phyloP scores from a whole-genome alignment of 2,797 vertebrate genomes.

The Galaxias olidus region DNA sequence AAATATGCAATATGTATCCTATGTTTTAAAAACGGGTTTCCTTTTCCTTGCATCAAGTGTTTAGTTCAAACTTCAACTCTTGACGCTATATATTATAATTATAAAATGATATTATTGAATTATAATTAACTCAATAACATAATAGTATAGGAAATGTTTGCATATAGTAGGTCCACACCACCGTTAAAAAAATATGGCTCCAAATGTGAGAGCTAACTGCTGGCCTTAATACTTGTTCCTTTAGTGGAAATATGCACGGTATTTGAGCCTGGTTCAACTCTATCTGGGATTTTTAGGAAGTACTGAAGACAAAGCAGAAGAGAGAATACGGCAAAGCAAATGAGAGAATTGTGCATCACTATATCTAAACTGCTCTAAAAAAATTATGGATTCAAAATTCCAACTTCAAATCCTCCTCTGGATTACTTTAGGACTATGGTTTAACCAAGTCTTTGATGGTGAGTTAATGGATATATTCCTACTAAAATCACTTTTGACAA shows the following conservation, averaged over 20 bases:
- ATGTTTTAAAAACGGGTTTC: too few species aligned
- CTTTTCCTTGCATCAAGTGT: too few species aligned
- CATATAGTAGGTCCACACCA: not conserved
- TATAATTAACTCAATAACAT: not conserved
- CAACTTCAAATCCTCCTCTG: constrained; percentile 38
- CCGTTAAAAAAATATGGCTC: constrained; percentile 5
- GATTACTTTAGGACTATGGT: constrained; percentile 48
- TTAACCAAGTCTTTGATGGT: constrained; percentile 49
- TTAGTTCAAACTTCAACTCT: too few species aligned
- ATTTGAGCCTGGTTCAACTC: constrained; percentile 43
- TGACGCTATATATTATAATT: too few species aligned
- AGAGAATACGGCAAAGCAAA: constrained; percentile 12
- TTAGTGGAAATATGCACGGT: constrained; percentile 57
- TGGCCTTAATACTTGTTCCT: constrained; percentile 66
- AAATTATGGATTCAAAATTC: constrained; percentile 26
- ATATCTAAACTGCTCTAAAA: not conserved
- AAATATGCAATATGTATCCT: too few species aligned
- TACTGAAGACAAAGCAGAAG: constrained; percentile 16
- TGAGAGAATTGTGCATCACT: not conserved
- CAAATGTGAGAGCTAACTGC: constrained; percentile 50
- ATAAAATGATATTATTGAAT: too few species aligned
- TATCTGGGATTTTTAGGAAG: constrained; percentile 24
- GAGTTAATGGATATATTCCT: constrained; percentile 27
- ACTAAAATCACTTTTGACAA: not conserved
- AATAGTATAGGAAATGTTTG: not conserved